Base-by-base conservation (phyloP, 2,888 invertebrate genomes). In the Steinernema scapterisci region DNA sequence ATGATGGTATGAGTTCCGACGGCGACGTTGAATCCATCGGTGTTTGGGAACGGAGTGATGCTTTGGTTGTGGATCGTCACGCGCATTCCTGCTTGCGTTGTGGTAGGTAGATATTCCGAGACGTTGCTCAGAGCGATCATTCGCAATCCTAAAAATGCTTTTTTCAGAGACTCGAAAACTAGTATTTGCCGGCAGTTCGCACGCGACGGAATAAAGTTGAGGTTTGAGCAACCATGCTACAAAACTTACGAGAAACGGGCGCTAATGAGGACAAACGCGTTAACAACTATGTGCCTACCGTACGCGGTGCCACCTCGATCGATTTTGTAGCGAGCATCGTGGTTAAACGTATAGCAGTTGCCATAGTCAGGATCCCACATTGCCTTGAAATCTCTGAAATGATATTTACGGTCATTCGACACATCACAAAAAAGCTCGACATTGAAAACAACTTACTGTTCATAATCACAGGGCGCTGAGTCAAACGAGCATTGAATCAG, bases 271-370 rank as follows among this genome's bases (percentile, higher is more conserved):
- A n/a, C n/a, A n/a, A n/a, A n/a, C n/a, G n/a, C n/a, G n/a, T n/a
- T n/a, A 16, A 5, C 19, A 44, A 72, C 7, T 19, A 72, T 21
- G 3, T 54, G 21, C 48, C 27, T 44, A 75, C 78, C 78, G 51
- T 75, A 71, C 31, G 48, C 23, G 0, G 27, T 56, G n/a, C 78
- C 78, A 13, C 38, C n/a, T 19, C 70, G 6, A 16, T 23, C 75
- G 13, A 63, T 71, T 11, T 1, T 45, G 51, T 79, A 45, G 0
- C 9, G 19, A 1, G 73, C 78, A 31, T 79, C 27, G 48, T 70
- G 76, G 44, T 78, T 78, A 71, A 56, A 78, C 19, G 78, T 78
- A 46, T 78, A 77, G 52, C 78, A 77, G 43, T 77, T 79, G 5
- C 78, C 78, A 43, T 70, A 79, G 16, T 76, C 75, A 3, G 78